Base-by-base conservation (phyloP, 2,113 vertebrate genomes). In the Crotalus tigris region DNA sequence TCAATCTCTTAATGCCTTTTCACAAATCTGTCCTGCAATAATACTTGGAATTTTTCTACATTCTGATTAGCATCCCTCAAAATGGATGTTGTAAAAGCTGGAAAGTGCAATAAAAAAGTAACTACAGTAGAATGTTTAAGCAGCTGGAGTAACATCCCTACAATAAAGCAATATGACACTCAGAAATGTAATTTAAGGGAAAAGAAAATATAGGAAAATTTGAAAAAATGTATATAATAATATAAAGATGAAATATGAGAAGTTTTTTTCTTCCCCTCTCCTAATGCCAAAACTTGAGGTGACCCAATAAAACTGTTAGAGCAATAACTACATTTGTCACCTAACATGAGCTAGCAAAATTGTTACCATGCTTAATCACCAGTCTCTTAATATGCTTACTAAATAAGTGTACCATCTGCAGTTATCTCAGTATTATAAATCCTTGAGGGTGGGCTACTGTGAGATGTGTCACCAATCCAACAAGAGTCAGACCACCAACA, bases 381-480 rank as follows among this genome's bases (percentile, higher is more conserved):
- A 49, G 87, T 9, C 54, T 89, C 15, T 11, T 46, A 11, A 57
- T 55, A 75, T 90, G 58, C 33, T 24, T 24, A 61, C 13, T 39
- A 85, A 46, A 53, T 90, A 26, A 13, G 69, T 61, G 26, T 86
- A 75, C 75, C 55, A 17, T 64, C 87, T 69, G 57, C 39, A 86
- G 92, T 93, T 87, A 86, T 92, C 64, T 91, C 89, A 89, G 29
- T 49, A 39, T 39, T 64, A 87, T 90, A 90, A 90, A 87, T 90
- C 88, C 58, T 92, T 86, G 44, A 26, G 54, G 54, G 46, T 87
- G 49, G 17, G 12, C 8, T 85, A n/a, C 5, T 89, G 46, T 88
- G n/a, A 86, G 51, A 92, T 92, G 51, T 87, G 58, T 87, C 33
- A 57, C 17, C 49, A 90, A 61, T 33, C n/a, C 33, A 49, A 23